Base-by-base conservation (phyloP, 2,797 vertebrate genomes). In the Rhynchonycteris naso region DNA sequence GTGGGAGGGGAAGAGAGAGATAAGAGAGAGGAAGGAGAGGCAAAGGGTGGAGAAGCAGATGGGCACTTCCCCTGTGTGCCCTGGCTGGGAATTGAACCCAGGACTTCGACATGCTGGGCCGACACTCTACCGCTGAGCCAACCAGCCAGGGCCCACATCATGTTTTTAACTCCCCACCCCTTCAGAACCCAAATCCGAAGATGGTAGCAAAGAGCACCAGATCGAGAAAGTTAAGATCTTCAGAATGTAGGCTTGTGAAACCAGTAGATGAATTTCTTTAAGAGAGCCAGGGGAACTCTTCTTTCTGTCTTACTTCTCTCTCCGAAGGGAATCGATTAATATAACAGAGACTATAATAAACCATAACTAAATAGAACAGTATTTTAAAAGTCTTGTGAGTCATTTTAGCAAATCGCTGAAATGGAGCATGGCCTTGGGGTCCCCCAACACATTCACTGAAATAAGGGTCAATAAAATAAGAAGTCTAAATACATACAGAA, bases 211-310 rank as follows among this genome's bases (percentile, higher is more conserved):
- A 91, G 4, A 68, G 33, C 2, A 92, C 30, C 71, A 92, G 59
- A 92, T 76, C 24, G 66, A 61, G 38, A 74, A 84, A 75, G 54
- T 93, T 22, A 68, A 58, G 14, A 83, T 58, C 75, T 90, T 96
- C 80, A 52, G 52, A 89, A 43, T 65, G 61, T 59, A n/a, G 75
- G 38, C 66, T 52, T 84, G 54, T 84, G 54, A 22, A 54, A n/a
- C 4, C 18, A 54, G 38, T 9, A 86, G 28, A n/a, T 54, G 75
- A 71, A 83, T 30, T 35, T 59, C 56, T 83, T 68, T 72, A 56
- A 74, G 18, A 74, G 15, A 38, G 18, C 28, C 71, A 52, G 14
- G 35, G 28, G 33, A 85, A 56, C 19, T 14, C 66, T 52, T 61
- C 5, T 21, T 24, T 71, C 69, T 30, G 18, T 22, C 13, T 33